Percentiles rank a stretch among this genome's conserved stretches.
Conservation (phyloP, 2,888 invertebrate species). For the Lycia hirtaria region DNA sequence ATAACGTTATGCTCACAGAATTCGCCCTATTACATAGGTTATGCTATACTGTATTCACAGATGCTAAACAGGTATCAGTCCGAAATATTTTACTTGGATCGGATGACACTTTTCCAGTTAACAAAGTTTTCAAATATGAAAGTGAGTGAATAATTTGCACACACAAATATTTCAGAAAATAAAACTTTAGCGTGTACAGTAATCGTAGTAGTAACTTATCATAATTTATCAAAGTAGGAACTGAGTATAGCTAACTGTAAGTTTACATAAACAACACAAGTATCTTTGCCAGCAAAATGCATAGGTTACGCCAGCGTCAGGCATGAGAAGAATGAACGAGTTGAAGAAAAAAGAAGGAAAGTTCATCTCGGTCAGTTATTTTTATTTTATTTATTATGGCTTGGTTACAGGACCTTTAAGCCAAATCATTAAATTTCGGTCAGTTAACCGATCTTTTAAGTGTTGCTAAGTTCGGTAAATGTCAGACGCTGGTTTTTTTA, state of each 20-base stretch:
- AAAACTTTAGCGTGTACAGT: not conserved
- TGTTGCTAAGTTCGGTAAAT: not conserved
- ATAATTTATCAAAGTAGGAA: slow-evolving; percentile 45
- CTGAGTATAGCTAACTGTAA: slow-evolving; percentile 38
- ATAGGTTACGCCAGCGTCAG: not conserved
- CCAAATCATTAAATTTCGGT: too few species aligned
- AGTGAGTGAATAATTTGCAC: not conserved
- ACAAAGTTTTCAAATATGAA: not conserved
- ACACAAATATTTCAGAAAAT: not conserved
- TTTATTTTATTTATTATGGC: too few species aligned
- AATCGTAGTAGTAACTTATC: slow-evolving; percentile 7
- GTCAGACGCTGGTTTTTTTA: not conserved
- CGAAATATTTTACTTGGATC: not conserved
- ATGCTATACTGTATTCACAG: too few species aligned
- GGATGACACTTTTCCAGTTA: not conserved
- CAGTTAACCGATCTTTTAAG: not conserved
- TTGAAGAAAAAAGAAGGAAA: not conserved
- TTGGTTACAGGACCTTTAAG: too few species aligned
- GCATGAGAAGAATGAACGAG: not conserved
- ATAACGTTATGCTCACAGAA: too few species aligned
- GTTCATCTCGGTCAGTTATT: not conserved
- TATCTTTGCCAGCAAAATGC: slow-evolving; percentile 9
- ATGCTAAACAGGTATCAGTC: too few species aligned
- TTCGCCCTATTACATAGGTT: too few species aligned
- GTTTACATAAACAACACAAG: not conserved